Evolutionary conservation across 2,113 vertebrate genomes (phyloP), one percentile per base, ranked within the genome.

Genomic region (Bujurquina vittata): DNA sequence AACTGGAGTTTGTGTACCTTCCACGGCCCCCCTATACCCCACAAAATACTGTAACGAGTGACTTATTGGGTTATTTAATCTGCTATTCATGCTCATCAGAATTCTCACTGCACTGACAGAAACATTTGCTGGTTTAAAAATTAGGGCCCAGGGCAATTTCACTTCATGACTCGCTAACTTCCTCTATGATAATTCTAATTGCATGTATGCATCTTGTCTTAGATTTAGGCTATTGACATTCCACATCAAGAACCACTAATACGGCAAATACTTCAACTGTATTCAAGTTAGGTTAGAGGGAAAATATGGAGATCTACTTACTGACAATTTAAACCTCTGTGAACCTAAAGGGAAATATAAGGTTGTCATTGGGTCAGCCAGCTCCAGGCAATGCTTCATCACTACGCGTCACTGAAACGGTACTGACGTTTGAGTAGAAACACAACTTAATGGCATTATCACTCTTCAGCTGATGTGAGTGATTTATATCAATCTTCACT

Each of bases 211-310:
- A 37, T 89, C 78, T 89, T 83, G 60, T 86, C 49, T 84, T 85
- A 8, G 77, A 83, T 93, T 58, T 22, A 59, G 84, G 84, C 87
- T 59, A 40, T 78, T 86, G 86, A 85, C 74, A 80, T 89, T 92
- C 89, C 61, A 77, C 73, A 90, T 81, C 74, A 82, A 63, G 73
- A 79, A 75, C 20, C 11, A 73, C 17, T 54, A 29, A 60, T 77
- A 17, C 59, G 57, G 72, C 14, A 18, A 33, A 1, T 3, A 11
- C 11, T 83, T 37, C 10, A 63, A 60, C 75, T 2, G 18, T 60
- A 46, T 52, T 56, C 11, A 58, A 56, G 52, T 77, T 79, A 31
- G 10, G 65, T 31, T 52, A 72, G 14, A 15, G 7, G 37, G 57
- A 72, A 29, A 80, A 58, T 81, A 58, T 40, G 40, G 43, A 29